Evolutionary conservation across 1,140 invertebrate genomes (phyloP), one percentile per base, ranked within the genome.

Genomic region (Cydia amplana): DNA sequence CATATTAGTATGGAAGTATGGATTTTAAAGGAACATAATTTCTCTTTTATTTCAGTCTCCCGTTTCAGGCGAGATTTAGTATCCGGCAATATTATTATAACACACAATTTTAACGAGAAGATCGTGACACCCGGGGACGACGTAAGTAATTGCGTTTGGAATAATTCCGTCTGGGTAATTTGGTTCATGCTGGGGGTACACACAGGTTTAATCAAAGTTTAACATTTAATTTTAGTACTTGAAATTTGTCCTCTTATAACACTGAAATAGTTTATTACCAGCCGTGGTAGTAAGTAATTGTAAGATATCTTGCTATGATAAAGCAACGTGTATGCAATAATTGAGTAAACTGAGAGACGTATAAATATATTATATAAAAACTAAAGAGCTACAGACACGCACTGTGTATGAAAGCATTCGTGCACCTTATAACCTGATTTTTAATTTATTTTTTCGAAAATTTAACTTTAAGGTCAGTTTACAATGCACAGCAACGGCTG

Each of bases 61-160:
- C 64, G 67, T n/a, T 76, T 75, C 14, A 85, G 79, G 78, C 89
- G 90, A 72, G 83, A 89, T 55, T 72, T 90, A 14, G 81, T 76
- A 7, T 79, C 85, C 2, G 77, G 83, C 2, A 89, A 87, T 72
- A 82, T 92, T 12, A 82, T 92, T 67, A 87, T 92, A n/a, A 91
- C 87, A 6, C 87, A 91, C 63, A 87, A 89, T 79, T 92, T 91
- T 74, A 89, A 80, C n/a, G 86, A 91, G n/a, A 89, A 91, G 73
- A 82, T 88, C 7, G 78, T 91, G 0, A 87, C 87, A 10, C 85
- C 88, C 0, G 90, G 89, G 36, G 87, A 91, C 81, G 90, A 92
- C 60, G 90, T 92, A 84, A 87, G 87, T 87, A 75, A 75, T 73
- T 67, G 20, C 32, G 16, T 74, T 74, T 76, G 10, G 65, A 14